A percentile compares a stretch with the other conserved stretches of the same genome.
phyloP scores from a whole-genome alignment of 2,888 invertebrate genomes.

The Sisyra nigra region DNA sequence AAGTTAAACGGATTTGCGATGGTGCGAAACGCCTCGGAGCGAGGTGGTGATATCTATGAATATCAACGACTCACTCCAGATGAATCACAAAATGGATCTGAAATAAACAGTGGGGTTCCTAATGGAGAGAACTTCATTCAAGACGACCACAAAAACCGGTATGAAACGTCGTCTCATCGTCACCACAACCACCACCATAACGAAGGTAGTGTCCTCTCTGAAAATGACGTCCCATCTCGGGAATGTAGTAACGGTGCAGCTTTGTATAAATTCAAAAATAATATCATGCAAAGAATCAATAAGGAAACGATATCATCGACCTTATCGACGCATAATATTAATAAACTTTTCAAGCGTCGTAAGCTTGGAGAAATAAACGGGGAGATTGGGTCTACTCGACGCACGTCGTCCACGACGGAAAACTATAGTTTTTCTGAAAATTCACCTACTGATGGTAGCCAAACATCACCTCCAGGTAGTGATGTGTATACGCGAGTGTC shows the following conservation, averaged over 20 bases:
- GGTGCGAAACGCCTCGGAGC: neutral
- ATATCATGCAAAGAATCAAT: constrained; percentile 73
- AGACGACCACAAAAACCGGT: neutral
- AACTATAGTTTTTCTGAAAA: constrained; percentile 10
- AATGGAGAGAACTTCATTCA: neutral
- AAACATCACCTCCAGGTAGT: constrained; percentile 25
- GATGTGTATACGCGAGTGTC: constrained; percentile 22
- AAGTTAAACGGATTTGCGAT: neutral
- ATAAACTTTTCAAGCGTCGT: constrained; percentile 6
- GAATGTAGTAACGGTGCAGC: constrained; percentile 18
- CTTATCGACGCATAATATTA: constrained; percentile 11
- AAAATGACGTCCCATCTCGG: constrained; percentile 21
- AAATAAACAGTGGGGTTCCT: neutral
- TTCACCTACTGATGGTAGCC: constrained; percentile 15
- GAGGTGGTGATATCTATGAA: neutral
- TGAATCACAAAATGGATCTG: constrained; percentile 2
- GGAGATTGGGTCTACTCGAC: neutral
- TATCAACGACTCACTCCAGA: neutral
- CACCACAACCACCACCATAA: constrained; percentile 14
- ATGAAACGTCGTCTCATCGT: constrained; percentile 1
- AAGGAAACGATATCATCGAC: constrained; percentile 26
- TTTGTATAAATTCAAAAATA: constrained; percentile 89
- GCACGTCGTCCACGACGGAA: constrained; percentile 1
- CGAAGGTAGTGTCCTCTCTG: constrained; percentile 22
- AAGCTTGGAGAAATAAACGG: neutral